Percentiles rank a stretch among this genome's conserved stretches.
These are phyloP conservation scores for Poeciliopsis turneri DNA, from an alignment of 2,797 vertebrate genomes.

Conservation along the genomic window DNA sequence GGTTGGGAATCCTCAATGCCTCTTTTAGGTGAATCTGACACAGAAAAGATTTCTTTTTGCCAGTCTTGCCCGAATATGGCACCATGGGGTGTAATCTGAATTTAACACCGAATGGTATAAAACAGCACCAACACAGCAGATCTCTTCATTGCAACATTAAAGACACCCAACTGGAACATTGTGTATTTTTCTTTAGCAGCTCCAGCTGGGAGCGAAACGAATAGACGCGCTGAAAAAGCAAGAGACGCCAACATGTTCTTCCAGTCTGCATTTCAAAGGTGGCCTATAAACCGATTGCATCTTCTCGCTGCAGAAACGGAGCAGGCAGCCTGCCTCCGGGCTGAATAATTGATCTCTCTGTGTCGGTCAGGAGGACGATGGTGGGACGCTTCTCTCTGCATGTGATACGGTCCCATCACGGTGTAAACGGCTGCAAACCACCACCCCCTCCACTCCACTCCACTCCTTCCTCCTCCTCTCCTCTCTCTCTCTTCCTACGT, in stretches of 20 bases:
- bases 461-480: conserved; percentile 22
- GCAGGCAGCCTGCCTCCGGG: conserved; percentile 41
- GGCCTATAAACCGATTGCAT: conserved; percentile 16
- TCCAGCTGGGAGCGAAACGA: conserved; percentile 3
- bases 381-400: conserved; percentile 77
- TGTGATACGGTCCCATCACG: conserved; percentile 71
- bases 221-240: conserved; percentile 2
- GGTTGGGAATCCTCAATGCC: neutral
- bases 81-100: neutral
- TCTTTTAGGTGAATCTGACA: neutral
- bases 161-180: conserved; percentile 4
- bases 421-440: conserved; percentile 57
- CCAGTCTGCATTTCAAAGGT: conserved; percentile 22
- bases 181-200: neutral
- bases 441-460: conserved; percentile 20
- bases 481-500: conserved; percentile 36
- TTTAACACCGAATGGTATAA: neutral
- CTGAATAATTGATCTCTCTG: conserved; percentile 71
- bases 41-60: neutral
- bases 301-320: conserved; percentile 17
- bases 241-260: neutral
- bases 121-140: neutral
- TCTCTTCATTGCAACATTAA: neutral
- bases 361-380: conserved; percentile 66
- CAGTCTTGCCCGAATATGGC: neutral